These are phyloP conservation scores for Gavia stellata DNA, from an alignment of 2,113 vertebrate species.

Conservation along the genomic window DNA sequence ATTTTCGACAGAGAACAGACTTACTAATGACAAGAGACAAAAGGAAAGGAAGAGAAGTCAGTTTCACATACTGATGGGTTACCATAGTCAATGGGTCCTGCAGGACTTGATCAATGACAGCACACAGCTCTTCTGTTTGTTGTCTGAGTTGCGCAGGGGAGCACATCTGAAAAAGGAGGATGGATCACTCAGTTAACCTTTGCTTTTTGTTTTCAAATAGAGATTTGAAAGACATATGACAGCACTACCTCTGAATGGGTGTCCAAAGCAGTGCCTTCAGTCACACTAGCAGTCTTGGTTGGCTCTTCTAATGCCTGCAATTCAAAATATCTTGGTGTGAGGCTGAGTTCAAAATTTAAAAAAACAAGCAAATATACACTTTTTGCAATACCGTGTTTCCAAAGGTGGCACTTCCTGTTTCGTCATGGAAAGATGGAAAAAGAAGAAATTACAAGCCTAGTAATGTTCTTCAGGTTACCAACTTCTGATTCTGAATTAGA, in stretches of 20 bases:
- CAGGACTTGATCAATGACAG: constrained; percentile 89
- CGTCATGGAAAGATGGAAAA: background rate
- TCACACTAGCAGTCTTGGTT: background rate
- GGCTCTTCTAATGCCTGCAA: constrained; percentile 82
- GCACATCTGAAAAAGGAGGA: constrained; percentile 79
- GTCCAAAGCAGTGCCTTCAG: constrained; percentile 61
- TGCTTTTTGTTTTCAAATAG: background rate
- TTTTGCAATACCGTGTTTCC: background rate
- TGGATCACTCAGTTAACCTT: background rate
- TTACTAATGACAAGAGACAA: background rate
- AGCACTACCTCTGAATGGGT: constrained; percentile 77
- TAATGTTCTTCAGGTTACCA: background rate
- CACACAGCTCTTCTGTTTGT: constrained; percentile 90
- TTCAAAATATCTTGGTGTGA: constrained; percentile 27
- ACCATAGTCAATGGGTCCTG: constrained; percentile 80
- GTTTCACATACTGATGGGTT: constrained; percentile 33
- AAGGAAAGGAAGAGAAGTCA: background rate
- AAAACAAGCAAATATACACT: background rate
- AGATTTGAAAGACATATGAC: background rate
- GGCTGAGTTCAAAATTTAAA: background rate
- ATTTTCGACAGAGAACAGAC: constrained; percentile 4
- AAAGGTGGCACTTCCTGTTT: background rate
- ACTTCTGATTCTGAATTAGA: background rate
- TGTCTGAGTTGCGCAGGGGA: constrained; percentile 89
- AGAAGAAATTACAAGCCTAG: background rate